A percentile compares a stretch with the other conserved stretches of the same genome.
Conservation (phyloP, 37 sponge, comb jelly and placozoan species). For the Beroe forskalii region DNA sequence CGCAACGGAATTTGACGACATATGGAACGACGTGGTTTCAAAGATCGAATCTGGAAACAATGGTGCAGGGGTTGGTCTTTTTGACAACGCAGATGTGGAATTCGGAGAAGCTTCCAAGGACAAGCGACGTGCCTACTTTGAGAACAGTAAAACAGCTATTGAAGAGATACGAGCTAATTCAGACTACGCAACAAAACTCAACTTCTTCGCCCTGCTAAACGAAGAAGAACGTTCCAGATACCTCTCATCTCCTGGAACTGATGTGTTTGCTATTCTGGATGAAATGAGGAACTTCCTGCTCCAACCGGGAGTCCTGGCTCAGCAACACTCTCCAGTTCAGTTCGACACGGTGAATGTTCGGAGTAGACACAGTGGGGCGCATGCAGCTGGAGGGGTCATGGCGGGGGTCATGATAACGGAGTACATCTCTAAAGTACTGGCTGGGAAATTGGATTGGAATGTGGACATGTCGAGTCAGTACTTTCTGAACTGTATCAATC, state of each 20-base stretch:
- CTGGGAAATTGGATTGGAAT: background rate
- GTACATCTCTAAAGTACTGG: background rate
- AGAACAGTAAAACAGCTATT: background rate
- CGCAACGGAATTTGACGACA: background rate
- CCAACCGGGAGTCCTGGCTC: background rate
- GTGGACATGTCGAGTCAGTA: background rate
- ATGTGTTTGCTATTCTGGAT: background rate
- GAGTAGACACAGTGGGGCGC: background rate
- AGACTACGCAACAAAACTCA: background rate
- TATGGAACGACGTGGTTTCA: background rate
- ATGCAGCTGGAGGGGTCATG: background rate
- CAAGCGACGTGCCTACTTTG: background rate
- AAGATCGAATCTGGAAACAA: constrained; percentile 13
- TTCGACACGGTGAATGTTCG: background rate
- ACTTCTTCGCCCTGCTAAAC: constrained; percentile 3
- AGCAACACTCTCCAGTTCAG: no score
- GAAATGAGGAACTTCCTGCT: background rate
- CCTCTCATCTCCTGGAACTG: background rate
- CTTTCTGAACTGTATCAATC: constrained; percentile 16
- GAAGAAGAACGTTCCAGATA: background rate
- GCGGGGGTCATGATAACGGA: background rate
- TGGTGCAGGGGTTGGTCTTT: background rate
- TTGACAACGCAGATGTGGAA: background rate
- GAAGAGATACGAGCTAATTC: background rate
- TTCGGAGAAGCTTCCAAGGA: background rate